Evolutionary conservation across 2,797 vertebrate genomes (phyloP), one percentile per base, ranked within the genome.

Genomic region (Galagoides demidoff): DNA sequence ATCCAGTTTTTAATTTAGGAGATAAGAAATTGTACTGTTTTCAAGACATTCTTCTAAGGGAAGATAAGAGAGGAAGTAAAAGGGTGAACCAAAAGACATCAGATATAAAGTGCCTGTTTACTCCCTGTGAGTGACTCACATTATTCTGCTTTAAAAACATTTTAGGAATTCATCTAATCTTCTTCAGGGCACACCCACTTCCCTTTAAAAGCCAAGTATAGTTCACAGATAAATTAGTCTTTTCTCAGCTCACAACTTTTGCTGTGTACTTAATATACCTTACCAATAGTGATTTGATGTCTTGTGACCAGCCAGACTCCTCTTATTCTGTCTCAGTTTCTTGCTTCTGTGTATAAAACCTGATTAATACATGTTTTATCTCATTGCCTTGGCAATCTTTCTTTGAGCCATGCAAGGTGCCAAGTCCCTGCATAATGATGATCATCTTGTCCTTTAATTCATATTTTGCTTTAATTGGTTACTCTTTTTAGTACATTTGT

Each of bases 141-240:
- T 97, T 55, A 97, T 95, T 98, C 89, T 76, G 55, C 66, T 95
- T 10, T 82, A 29, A 98, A 97, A 98, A 97, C 96, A 98, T 88
- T 95, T 31, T 31, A 96, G 97, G 97, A 98, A 98, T 98, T 97
- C 4, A 7, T 96, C 93, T 13, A 37, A 86, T 97, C 94, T 85
- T 96, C 90, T 84, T 90, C 5, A 52, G 66, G 92, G 68, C 61
- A 29, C 81, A 95, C 92, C 34, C 16, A 59, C 64, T 96, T 98
- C 19, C 85, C 92, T 85, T 55, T 92, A 82, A 95, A 82, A 95
- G 57, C 73, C 71, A 31, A 37, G 52, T 71, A 81, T 9, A 61
- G 59, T 87, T 91, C 74, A 76, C 81, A 86, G 95, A 94, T 95
- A 95, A 96, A 89, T 81, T 68, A 49, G 84, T 66, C 85, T 96